Base-by-base conservation (phyloP, 1,140 invertebrate genomes). In the Anoplophora glabripennis region DNA sequence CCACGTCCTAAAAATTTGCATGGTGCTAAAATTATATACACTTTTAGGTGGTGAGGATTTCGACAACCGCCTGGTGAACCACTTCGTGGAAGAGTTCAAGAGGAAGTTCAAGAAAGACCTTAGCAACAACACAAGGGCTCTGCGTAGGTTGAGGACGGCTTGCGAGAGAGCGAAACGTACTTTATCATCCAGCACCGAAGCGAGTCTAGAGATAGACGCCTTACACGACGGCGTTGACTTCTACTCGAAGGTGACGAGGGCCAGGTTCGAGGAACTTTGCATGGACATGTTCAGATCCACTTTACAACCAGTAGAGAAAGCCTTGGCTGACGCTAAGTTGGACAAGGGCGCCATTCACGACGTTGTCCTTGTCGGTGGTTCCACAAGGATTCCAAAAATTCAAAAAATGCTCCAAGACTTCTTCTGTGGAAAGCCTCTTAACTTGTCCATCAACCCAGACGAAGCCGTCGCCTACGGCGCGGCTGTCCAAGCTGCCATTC, bases 191-290 rank as follows among this genome's bases (percentile, higher is more conserved):
- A 84, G 81, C 67, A 84, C 84, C 1, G 84, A 86, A 77, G 85
- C 85, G 1, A 88, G 80, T 65, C 70, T 91, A 59, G 87, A 89
- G 78, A 86, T 89, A 41, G 87, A 90, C 72, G 86, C 88, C 3
- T 70, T 90, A n/a, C 82, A 84, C 59, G 87, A 90, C 57, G 88
- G 88, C 9, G 81, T 89, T 28, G 93, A 95, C 72, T 94, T 93
- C 73, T 93, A 93, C 76, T 89, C 90, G 0, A 90, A 86, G 71
- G 86, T 94, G 15, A 88, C 89, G 8, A 81, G 92, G 64, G 92
- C 92, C 1, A 79, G 89, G 41, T 93, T 93, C 72, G 92, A 94
- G 77, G 92, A 94, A 74, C 75, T 96, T 9, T 90, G 89, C 72
- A 86, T 89, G 63, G 93, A 96, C 78, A 80, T 96, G 35, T 89